These are phyloP conservation scores for Morpho achilles DNA, from an alignment of 2,888 invertebrate genomes.

Conservation along the genomic window DNA sequence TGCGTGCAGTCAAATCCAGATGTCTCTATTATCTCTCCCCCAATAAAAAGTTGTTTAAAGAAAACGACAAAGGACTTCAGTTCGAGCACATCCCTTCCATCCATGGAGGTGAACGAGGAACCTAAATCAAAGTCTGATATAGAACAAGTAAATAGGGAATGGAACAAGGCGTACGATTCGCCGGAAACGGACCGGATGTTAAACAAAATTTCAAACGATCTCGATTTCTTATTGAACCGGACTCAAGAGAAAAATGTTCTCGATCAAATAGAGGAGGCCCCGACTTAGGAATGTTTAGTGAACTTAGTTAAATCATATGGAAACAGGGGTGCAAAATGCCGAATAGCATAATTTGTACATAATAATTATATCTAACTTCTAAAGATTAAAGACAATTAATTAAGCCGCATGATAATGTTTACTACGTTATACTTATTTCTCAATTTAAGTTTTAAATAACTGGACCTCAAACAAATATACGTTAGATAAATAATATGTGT, in stretches of 20 bases:
- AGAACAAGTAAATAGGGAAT: conserved; percentile 59
- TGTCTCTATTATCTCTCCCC: conserved; percentile 59
- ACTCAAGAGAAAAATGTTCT: conserved; percentile 53
- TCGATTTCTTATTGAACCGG: conserved; percentile 89
- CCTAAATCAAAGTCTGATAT: conserved; percentile 51
- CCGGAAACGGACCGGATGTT: conserved; percentile 82
- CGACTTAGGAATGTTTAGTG: conserved; percentile 46
- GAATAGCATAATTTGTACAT: conserved; percentile 30
- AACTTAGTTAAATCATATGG: conserved; percentile 38
- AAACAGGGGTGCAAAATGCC: conserved; percentile 60
- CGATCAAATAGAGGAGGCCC: conserved; percentile 61
- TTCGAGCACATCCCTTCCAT: conserved; percentile 59
- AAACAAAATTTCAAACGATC: conserved; percentile 89
- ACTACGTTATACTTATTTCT: no score
- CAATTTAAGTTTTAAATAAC: conserved; percentile 2
- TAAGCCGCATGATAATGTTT: background rate
- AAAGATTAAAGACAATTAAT: conserved; percentile 3
- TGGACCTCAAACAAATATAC: conserved; percentile 5
- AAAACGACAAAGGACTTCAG: conserved; percentile 50
- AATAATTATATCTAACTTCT: conserved; percentile 16
- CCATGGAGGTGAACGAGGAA: conserved; percentile 51
- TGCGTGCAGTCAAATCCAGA: conserved; percentile 66
- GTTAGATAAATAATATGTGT: background rate
- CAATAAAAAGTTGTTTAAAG: conserved; percentile 70
- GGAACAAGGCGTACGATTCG: conserved; percentile 59